phyloP scores from a whole-genome alignment of 2,113 vertebrate genomes.

The Poeciliopsis prolifica region DNA sequence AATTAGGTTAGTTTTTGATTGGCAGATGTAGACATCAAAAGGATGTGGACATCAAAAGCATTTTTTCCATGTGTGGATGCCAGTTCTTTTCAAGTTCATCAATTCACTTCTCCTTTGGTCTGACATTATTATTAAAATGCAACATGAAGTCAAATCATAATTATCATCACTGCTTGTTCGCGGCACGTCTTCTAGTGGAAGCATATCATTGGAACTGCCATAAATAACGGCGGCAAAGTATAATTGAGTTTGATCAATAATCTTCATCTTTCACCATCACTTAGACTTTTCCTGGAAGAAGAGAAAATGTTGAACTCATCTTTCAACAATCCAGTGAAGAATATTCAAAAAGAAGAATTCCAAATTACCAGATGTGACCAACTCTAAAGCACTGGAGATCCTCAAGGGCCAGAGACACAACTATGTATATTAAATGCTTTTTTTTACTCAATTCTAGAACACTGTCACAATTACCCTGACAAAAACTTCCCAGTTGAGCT shows the following conservation, averaged over 20 bases:
- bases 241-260: slow-evolving; percentile 56
- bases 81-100: slow-evolving; percentile 44
- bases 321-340: slow-evolving; percentile 26
- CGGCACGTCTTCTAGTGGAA: slow-evolving; percentile 12
- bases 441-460: too few species aligned
- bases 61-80: slow-evolving; percentile 20
- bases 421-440: neutral
- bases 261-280: slow-evolving; percentile 41
- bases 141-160: slow-evolving; percentile 34
- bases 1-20: slow-evolving; percentile 17
- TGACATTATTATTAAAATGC: slow-evolving; percentile 46
- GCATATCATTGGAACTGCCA: slow-evolving; percentile 26
- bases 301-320: slow-evolving; percentile 24
- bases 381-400: neutral
- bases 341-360: slow-evolving; percentile 4
- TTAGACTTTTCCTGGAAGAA: slow-evolving; percentile 29
- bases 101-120: slow-evolving; percentile 48
- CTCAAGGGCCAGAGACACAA: neutral
- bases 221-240: slow-evolving; percentile 27
- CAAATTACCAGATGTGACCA: slow-evolving; percentile 1
- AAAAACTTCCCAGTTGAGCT: neutral
- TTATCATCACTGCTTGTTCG: slow-evolving; percentile 42
- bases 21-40: slow-evolving; percentile 46
- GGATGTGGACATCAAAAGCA: slow-evolving; percentile 38
- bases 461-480: neutral